These are phyloP conservation scores for Mesocricetus auratus DNA, from an alignment of 2,113 vertebrate genomes.

Conservation along the genomic window DNA sequence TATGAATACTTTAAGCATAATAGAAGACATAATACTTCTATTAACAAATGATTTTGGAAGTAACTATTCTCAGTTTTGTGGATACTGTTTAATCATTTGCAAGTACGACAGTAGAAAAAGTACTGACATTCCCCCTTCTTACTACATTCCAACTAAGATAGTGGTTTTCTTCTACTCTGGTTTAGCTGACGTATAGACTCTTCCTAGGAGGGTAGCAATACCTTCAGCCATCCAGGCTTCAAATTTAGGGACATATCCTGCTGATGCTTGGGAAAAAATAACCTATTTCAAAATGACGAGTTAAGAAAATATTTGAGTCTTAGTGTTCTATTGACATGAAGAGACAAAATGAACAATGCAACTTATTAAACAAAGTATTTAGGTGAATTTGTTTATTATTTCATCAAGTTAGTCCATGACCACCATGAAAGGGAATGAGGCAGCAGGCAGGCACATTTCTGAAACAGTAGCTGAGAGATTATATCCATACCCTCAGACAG, in stretches of 20 bases:
- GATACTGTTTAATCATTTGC: not conserved
- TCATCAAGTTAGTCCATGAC: not conserved
- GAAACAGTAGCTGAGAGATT: not conserved
- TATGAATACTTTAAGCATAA: not conserved
- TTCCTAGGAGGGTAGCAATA: not conserved
- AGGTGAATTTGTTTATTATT: not conserved
- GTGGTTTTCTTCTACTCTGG: not conserved
- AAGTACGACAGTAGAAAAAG: not conserved
- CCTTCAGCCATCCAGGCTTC: not conserved
- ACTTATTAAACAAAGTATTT: not conserved
- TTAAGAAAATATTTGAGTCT: not conserved
- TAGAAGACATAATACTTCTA: no score
- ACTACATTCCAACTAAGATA: not conserved
- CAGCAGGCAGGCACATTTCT: not conserved
- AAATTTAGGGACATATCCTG: not conserved
- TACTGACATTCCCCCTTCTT: not conserved
- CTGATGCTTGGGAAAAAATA: not conserved
- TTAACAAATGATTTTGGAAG: not conserved
- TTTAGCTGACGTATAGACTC: not conserved
- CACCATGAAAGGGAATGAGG: not conserved
- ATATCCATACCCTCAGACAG: not conserved
- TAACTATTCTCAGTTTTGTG: not conserved
- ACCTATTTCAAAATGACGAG: not conserved
- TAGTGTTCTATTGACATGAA: not conserved
- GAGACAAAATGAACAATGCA: not conserved